phyloP scores from a whole-genome alignment of 2,113 vertebrate genomes.

The Ptilonorhynchus violaceus region DNA sequence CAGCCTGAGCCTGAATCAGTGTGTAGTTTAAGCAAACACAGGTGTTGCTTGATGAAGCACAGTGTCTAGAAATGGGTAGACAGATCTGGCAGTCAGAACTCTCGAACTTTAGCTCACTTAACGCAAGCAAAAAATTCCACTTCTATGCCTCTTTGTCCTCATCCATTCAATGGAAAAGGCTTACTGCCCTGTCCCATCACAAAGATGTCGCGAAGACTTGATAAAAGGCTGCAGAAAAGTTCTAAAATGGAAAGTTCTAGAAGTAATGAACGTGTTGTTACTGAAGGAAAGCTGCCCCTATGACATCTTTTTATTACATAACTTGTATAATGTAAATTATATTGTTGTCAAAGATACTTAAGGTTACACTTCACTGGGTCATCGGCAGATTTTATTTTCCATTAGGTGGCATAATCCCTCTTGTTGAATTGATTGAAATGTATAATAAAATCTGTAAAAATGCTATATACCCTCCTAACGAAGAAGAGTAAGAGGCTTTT shows the following conservation, averaged over 20 bases:
- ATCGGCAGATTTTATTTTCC: conserved; percentile 59
- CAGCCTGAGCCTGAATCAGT: neutral
- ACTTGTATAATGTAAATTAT: conserved; percentile 7
- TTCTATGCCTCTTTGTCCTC: neutral
- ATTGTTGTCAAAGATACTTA: conserved; percentile 44
- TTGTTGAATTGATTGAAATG: conserved; percentile 60
- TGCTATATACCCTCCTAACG: conserved; percentile 40
- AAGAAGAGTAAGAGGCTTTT: conserved; percentile 72
- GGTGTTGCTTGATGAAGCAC: neutral
- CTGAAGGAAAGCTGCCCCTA: neutral
- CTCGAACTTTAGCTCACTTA: neutral
- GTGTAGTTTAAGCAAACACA: neutral
- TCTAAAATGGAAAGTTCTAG: neutral
- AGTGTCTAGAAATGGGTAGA: neutral
- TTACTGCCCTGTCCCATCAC: neutral
- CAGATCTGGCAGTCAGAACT: neutral
- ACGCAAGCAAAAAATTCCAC: neutral
- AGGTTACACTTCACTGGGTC: conserved; percentile 54
- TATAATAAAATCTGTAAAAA: conserved; percentile 63
- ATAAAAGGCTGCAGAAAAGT: neutral
- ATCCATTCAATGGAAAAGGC: neutral
- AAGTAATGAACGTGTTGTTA: neutral
- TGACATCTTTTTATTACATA: neutral
- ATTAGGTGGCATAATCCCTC: conserved; percentile 66
- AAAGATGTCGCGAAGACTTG: neutral